Evolutionary conservation across 2,113 vertebrate genomes (phyloP).

Genomic region (Romanogobio albipinnatus): DNA sequence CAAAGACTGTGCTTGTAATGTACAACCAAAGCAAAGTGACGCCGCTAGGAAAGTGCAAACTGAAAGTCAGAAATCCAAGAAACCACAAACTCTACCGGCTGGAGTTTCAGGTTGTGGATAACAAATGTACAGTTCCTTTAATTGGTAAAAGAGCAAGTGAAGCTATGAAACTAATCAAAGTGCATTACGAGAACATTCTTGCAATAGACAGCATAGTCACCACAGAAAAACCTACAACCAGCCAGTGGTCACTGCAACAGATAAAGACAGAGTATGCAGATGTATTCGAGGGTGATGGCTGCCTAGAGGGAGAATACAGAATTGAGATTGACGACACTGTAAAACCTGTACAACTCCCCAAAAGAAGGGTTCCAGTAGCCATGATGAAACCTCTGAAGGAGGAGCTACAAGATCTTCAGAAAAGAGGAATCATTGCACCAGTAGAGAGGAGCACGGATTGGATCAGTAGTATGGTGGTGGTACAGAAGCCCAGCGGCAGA

Average conservation of each 20-base stretch:
- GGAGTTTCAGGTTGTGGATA: constrained; percentile 30
- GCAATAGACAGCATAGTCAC: constrained; percentile 41
- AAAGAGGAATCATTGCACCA: constrained; percentile 37
- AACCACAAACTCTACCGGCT: constrained; percentile 23
- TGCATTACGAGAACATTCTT: constrained; percentile 45
- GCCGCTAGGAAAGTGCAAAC: constrained; percentile 6
- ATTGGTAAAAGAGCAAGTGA: constrained; percentile 34
- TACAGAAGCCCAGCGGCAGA: constrained; percentile 44
- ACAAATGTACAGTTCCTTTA: constrained; percentile 15
- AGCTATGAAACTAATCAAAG: constrained; percentile 50
- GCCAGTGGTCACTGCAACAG: constrained; percentile 35
- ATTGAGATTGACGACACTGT: constrained; percentile 36
- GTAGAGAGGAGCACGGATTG: constrained; percentile 36
- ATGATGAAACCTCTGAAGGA: constrained; percentile 38
- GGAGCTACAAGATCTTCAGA: constrained; percentile 6
- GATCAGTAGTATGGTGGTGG: constrained; percentile 37
- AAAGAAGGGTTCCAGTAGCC: constrained; percentile 26
- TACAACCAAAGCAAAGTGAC: constrained; percentile 23
- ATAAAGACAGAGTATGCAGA: constrained; percentile 37
- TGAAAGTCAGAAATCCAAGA: constrained; percentile 41
- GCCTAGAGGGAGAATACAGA: constrained; percentile 41
- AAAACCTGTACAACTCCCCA: constrained; percentile 46
- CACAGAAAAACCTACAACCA: not conserved
- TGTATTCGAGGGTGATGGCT: constrained; percentile 50
- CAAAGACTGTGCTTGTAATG: constrained; percentile 20